A percentile compares a stretch with the other conserved stretches of the same genome.
These are phyloP conservation scores for Phorcus lineatus DNA, from an alignment of 2,888 invertebrate species.

Conservation along the genomic window DNA sequence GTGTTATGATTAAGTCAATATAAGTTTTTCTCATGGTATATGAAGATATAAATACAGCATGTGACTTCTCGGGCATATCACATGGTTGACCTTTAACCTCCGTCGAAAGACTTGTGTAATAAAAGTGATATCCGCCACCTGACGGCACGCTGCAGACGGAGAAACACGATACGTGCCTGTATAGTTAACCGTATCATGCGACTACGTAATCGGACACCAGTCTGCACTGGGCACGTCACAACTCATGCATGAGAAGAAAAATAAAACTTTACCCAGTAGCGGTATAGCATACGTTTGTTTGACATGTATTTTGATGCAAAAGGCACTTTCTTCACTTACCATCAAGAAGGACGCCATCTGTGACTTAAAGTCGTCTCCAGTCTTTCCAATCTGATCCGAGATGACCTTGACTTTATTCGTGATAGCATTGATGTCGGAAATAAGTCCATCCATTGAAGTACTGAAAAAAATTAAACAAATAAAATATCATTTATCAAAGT, in stretches of 20 bases:
- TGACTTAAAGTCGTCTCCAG: conserved; percentile 60
- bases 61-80: background rate
- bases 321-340: conserved; percentile 43
- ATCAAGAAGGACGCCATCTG: conserved; percentile 65
- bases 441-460: conserved; percentile 60
- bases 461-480: conserved; percentile 42
- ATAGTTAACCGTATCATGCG: too few relatives aligned
- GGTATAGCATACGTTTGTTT: too few relatives aligned
- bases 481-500: too few relatives aligned
- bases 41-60: background rate
- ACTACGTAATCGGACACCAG: too few relatives aligned
- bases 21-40: background rate
- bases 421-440: conserved; percentile 59
- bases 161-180: too few relatives aligned
- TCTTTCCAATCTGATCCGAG: conserved; percentile 55
- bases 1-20: too few relatives aligned
- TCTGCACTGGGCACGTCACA: too few relatives aligned
- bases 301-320: too few relatives aligned
- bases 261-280: too few relatives aligned
- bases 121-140: background rate
- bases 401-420: conserved; percentile 57
- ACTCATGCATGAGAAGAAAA: too few relatives aligned
- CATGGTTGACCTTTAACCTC: background rate
- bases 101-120: background rate
- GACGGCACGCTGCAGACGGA: too few relatives aligned